Evolutionary conservation across 1,140 invertebrate species (phyloP).

Genomic region (Sarcophaga bullata): DNA sequence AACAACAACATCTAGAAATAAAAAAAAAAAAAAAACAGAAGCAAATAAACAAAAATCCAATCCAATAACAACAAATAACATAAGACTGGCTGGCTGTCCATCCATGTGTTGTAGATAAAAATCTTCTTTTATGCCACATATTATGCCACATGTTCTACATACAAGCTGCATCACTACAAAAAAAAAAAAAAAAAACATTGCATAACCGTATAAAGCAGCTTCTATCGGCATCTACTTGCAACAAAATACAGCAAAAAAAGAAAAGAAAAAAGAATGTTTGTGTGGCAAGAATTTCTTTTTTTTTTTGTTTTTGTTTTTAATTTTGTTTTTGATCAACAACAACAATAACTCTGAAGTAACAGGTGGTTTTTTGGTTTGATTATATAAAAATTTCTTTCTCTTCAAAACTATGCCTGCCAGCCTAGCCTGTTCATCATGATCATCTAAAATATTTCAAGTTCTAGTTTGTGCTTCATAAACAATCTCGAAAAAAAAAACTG

Average conservation of each 20-base stretch:
- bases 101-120: not conserved
- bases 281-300: too few relatives aligned
- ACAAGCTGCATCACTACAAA: not conserved
- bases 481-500: not conserved
- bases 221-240: too few relatives aligned
- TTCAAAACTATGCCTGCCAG: too few relatives aligned
- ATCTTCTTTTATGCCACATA: not conserved
- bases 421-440: not conserved
- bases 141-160: conserved; percentile 11
- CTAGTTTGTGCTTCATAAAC: conserved; percentile 9
- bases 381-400: too few relatives aligned
- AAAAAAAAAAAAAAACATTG: too few relatives aligned
- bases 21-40: not conserved
- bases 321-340: too few relatives aligned
- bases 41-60: not conserved
- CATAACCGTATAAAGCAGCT: too few relatives aligned
- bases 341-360: not conserved
- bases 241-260: not conserved
- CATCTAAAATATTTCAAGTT: conserved; percentile 13
- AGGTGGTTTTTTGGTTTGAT: not conserved
- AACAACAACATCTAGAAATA: not conserved
- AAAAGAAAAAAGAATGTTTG: not conserved
- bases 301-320: too few relatives aligned
- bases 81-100: not conserved
- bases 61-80: not conserved